Percentiles rank a stretch among this genome's conserved stretches.
Evolutionary conservation across 2,113 vertebrate genomes (phyloP).

Genomic region (Calidris pygmaea): DNA sequence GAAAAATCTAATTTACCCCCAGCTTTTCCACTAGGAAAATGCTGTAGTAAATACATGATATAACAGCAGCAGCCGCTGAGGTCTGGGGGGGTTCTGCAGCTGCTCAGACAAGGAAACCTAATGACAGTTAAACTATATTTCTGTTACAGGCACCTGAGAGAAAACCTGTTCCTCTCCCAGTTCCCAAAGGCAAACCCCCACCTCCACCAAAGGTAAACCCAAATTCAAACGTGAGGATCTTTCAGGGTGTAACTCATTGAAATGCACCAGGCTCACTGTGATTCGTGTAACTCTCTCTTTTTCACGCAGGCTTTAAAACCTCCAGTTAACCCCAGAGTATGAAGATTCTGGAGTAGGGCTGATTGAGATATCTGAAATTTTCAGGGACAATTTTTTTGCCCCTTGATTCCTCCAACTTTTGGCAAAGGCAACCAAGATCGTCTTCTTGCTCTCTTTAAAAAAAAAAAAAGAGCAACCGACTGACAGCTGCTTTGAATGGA

Average conservation of each 20-base stretch:
- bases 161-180: background rate
- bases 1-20: background rate
- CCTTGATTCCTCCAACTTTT: background rate
- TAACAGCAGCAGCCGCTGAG: background rate
- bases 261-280: background rate
- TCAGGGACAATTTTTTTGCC: background rate
- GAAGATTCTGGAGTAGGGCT: background rate
- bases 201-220: conserved; percentile 42
- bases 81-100: background rate
- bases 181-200: background rate
- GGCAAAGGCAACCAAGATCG: background rate
- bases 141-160: conserved; percentile 5
- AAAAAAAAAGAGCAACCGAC: background rate
- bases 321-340: conserved; percentile 19
- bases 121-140: fast-evolving
- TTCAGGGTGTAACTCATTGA: fast-evolving
- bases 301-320: conserved; percentile 42
- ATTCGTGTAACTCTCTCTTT: background rate
- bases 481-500: background rate
- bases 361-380: background rate
- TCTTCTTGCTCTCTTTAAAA: background rate
- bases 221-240: fast-evolving
- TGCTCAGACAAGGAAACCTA: background rate
- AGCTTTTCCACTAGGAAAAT: background rate
- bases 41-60: background rate